Percentiles rank a stretch among this genome's conserved stretches.
Conservation (phyloP, 2,113 vertebrate species). For the Taurulus bubalis region DNA sequence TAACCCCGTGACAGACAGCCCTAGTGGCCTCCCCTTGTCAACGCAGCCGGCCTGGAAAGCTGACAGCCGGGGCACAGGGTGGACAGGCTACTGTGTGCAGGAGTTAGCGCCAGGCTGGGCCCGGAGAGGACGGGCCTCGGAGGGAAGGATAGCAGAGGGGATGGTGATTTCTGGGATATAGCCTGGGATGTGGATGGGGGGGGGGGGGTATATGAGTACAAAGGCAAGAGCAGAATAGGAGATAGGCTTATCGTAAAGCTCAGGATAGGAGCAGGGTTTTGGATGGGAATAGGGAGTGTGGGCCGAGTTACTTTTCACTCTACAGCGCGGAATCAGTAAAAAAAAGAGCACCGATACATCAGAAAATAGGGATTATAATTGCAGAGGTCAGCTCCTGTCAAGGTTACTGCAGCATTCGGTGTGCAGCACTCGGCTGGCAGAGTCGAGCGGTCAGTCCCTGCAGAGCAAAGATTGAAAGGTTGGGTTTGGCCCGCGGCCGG, state of each 20-base stretch:
- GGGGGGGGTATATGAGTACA: conserved; percentile 12
- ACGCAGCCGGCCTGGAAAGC: conserved; percentile 78
- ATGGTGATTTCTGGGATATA: conserved; percentile 23
- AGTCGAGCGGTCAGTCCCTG: conserved; percentile 67
- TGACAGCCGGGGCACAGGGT: conserved; percentile 84
- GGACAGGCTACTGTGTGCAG: conserved; percentile 72
- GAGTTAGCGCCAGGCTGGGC: conserved; percentile 61
- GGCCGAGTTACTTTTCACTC: conserved; percentile 8
- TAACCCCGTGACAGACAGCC: conserved; percentile 86
- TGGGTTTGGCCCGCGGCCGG: conserved; percentile 75
- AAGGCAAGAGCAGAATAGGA: conserved; percentile 13
- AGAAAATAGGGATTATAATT: conserved; percentile 64
- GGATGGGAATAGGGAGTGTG: neutral
- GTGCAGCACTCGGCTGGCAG: conserved; percentile 66
- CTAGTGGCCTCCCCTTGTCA: conserved; percentile 84
- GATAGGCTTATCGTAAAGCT: conserved; percentile 27
- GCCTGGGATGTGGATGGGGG: conserved; percentile 7
- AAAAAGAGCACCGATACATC: conserved; percentile 20
- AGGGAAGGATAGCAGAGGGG: conserved; percentile 26
- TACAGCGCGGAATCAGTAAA: conserved; percentile 1
- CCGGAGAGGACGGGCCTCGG: conserved; percentile 54
- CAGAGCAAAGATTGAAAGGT: conserved; percentile 67
- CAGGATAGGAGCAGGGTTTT: neutral
- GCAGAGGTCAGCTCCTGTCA: conserved; percentile 64
- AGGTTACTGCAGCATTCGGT: conserved; percentile 73